Evolutionary conservation across 2,888 invertebrate genomes (phyloP), one percentile per base, ranked within the genome.

Genomic region (Papilio gigon): DNA sequence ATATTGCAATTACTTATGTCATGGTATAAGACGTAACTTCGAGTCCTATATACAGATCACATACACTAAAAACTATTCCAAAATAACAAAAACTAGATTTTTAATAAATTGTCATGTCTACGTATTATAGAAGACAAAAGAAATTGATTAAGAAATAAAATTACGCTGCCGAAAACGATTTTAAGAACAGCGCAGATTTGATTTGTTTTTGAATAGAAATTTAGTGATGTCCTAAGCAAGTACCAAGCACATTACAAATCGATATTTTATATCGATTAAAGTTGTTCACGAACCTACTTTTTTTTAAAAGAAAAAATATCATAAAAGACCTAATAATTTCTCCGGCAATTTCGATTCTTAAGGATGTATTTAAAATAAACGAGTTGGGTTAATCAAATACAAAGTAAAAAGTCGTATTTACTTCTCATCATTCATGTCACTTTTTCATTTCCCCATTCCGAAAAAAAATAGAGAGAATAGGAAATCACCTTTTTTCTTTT

Each of bases 1-100:
- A 61, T 80, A 78, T 79, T 80, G 79, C 78, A 74, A 76, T 71
- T 78, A 78, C 76, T 83, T 78, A 83, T 80, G 80, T 83, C 83
- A 82, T 78, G 78, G 77, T 83, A n/a, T n/a, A 74, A 76, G 74
- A 74, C 64, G 67, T 73, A 73, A 75, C 73, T 74, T 77, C 78
- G 79, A 63, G 66, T 66, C 56, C 58, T 63, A 33, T 65, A 17
- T 20, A 61, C 20, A 40, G 42, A 60, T 53, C 40, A 44, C 53
- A 53, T 53, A 61, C 60, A 60, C 53, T 40, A 25, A 42, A 42
- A 20, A 50, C 42, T 67, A 44, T 33, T 42, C 14, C 60, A 60
- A 60, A 25, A 25, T 40, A 40, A 22, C 14, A 25, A 40, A 22
- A 4, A 42, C 22, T 37, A 42, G 25, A 60, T 25, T 37, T 40